These are phyloP conservation scores for Pogonocichla stellata DNA, from an alignment of 2,113 vertebrate species.

Conservation along the genomic window DNA sequence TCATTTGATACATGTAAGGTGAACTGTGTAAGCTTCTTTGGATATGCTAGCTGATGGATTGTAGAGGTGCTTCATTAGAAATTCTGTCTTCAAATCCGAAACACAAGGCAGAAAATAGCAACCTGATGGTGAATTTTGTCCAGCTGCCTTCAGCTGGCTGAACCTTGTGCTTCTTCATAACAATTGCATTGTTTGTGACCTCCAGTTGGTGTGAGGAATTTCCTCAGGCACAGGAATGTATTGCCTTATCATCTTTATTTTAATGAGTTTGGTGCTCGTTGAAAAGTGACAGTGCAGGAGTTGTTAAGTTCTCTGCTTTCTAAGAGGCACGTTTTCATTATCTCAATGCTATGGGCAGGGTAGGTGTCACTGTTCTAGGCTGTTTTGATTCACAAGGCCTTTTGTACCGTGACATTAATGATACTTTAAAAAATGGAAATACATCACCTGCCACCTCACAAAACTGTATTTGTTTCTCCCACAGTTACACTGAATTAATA, in stretches of 20 bases:
- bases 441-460: not conserved
- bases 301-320: not conserved
- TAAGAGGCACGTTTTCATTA: not conserved
- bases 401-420: slow-evolving; percentile 9
- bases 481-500: not conserved
- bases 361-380: not conserved
- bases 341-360: not conserved
- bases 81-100: not conserved
- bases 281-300: not conserved
- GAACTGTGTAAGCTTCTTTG: not conserved
- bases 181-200: not conserved
- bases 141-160: not conserved
- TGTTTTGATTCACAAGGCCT: not conserved
- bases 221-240: not conserved
- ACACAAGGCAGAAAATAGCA: not conserved
- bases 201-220: not conserved
- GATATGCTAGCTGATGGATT: not conserved
- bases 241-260: not conserved
- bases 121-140: not conserved
- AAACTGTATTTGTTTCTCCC: not conserved
- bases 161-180: not conserved
- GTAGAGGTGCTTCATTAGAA: not conserved
- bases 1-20: not conserved
- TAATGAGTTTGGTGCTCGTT: not conserved
- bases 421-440: slow-evolving; percentile 8